phyloP scores from a whole-genome alignment of 2,113 vertebrate genomes.

The Bostrychus sinensis region DNA sequence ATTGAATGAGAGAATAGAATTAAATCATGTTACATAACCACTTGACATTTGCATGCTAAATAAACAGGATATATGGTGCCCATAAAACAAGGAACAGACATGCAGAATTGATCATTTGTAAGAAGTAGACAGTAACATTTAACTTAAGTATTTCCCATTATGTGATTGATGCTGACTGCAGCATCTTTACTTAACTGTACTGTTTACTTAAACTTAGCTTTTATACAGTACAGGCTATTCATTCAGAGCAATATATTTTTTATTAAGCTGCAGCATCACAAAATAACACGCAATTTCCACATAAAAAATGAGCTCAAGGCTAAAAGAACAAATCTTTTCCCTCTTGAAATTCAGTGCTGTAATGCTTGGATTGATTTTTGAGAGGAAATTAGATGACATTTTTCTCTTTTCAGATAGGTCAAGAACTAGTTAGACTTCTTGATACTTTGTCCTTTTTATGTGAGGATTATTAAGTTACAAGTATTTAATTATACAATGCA shows the following conservation, averaged over 20 bases:
- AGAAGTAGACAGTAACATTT: neutral
- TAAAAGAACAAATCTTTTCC: neutral
- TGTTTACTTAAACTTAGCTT: neutral
- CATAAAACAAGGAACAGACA: neutral
- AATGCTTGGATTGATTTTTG: too few relatives aligned
- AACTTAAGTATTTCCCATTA: neutral
- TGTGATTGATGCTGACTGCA: neutral
- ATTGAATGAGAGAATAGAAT: slow-evolving; percentile 3
- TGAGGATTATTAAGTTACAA: neutral
- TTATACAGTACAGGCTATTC: neutral
- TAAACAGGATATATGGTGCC: neutral
- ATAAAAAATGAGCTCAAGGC: neutral
- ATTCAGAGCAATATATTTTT: neutral
- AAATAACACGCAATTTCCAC: too few relatives aligned
- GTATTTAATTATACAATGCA: too few relatives aligned
- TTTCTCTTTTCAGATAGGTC: neutral
- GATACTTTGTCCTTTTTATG: neutral
- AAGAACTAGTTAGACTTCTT: neutral
- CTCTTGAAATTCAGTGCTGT: too few relatives aligned
- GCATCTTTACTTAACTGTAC: neutral
- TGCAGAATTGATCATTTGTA: slow-evolving; percentile 3
- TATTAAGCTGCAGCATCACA: too few relatives aligned
- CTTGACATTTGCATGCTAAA: slow-evolving; percentile 14
- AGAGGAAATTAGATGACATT: too few relatives aligned
- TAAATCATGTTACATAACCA: neutral